Base-by-base conservation (phyloP, 2,888 invertebrate genomes). In the Neoscelio sp. region DNA sequence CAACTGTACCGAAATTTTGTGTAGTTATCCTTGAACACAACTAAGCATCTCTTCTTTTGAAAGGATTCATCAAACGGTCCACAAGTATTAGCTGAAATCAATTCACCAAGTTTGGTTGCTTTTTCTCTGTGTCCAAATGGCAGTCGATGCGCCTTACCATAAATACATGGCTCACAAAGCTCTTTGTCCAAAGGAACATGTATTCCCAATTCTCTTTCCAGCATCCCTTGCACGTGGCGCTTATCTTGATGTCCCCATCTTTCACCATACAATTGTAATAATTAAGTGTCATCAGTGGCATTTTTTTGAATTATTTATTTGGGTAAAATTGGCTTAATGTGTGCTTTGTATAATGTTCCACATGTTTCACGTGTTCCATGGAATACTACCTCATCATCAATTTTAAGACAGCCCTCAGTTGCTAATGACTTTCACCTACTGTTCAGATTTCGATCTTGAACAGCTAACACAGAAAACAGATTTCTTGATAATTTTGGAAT, bases 211-310 rank as follows among this genome's bases (percentile, higher is more conserved):
- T 87, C 48, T 13, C 7, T 62, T 85, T 85, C 38, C n/a, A 87
- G 73, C 80, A 79, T 82, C 10, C 60, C 64, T 81, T 75, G 83
- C 10, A 87, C 82, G 62, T 87, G 81, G 2, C 76, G 78, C 58
- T 85, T 87, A 65, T 85, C 83, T 75, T 86, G 85, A 70, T 87
- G 87, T 17, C 85, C 85, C 84, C 86, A 86, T 50, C 85, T 85
- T 74, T 84, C 83, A 71, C 84, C 82, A 56, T 85, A 86, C 1
- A 84, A 58, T 50, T 85, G 84, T n/a, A 38, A 84, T 52, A 50
- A 62, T 46, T 20, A 56, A 77, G 13, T 40, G 50, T 44, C 62
- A 13, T 13, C 58, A 38, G 64, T 68, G n/a, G 40, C 38, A 58
- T 44, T 71, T 44, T 78, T 54, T 30, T 58, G 70, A 6, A 12